Evolutionary conservation across 2,113 vertebrate species (phyloP).

Genomic region (Syrrhaptes paradoxus): DNA sequence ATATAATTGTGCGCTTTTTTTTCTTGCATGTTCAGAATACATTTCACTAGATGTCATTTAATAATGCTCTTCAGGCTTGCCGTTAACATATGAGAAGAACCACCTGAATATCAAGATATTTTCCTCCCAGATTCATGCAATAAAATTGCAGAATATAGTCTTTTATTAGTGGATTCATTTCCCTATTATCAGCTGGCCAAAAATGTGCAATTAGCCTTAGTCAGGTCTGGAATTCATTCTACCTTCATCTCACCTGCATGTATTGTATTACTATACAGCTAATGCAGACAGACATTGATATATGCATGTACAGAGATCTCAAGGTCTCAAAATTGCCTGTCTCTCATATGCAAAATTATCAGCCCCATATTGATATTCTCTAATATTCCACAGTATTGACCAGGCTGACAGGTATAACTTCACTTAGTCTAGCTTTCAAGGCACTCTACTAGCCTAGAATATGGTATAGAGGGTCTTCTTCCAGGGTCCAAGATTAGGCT

Average conservation of each 20-base stretch:
- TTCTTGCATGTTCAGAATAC: neutral
- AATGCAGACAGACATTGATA: neutral
- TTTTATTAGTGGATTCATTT: neutral
- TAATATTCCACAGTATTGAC: neutral
- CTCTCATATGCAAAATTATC: neutral
- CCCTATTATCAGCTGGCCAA: neutral
- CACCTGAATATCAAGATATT: neutral
- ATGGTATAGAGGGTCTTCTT: neutral
- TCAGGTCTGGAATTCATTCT: neutral
- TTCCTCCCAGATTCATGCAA: neutral
- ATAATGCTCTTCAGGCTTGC: neutral
- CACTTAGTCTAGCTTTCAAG: neutral
- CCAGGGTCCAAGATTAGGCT: neutral
- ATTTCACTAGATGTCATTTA: neutral
- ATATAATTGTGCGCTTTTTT: neutral
- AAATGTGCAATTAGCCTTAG: neutral
- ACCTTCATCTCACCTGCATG: neutral
- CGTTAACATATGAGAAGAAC: neutral
- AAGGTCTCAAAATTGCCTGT: neutral
- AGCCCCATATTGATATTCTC: fast-evolving
- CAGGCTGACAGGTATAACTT: neutral
- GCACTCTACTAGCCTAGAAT: neutral
- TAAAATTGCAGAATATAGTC: neutral
- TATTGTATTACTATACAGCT: neutral
- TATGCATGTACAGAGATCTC: neutral